phyloP scores from a whole-genome alignment of 2,113 vertebrate genomes.

The Heptranchias perlo region DNA sequence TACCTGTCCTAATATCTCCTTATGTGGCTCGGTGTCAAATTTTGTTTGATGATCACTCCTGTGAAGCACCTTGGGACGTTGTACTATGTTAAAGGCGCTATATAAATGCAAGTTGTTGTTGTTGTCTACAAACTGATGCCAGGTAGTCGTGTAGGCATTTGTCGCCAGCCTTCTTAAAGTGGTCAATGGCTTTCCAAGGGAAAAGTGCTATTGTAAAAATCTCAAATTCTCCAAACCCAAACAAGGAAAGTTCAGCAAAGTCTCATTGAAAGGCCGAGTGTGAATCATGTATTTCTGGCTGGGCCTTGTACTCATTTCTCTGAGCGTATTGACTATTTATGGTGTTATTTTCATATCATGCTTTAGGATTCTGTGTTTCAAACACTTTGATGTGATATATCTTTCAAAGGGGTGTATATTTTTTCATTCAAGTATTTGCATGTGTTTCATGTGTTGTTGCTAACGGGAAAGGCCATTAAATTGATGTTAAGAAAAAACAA shows the following conservation, averaged over 20 bases:
- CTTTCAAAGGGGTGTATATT: neutral
- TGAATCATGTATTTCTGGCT: neutral
- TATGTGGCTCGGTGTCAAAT: too few species aligned
- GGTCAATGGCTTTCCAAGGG: neutral
- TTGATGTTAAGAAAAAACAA: neutral
- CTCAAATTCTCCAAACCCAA: neutral
- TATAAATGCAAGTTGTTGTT: too few species aligned
- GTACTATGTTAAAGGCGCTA: too few species aligned
- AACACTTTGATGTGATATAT: neutral
- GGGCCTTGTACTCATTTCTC: neutral
- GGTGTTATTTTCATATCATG: neutral
- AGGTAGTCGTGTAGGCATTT: neutral
- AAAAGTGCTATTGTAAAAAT: neutral
- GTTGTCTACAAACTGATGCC: neutral
- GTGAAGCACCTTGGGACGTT: too few species aligned
- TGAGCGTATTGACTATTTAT: neutral
- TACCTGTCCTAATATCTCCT: too few species aligned
- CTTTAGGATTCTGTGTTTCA: neutral
- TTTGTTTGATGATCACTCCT: too few species aligned
- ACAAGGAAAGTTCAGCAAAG: neutral
- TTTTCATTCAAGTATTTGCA: conserved; percentile 25
- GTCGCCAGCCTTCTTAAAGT: neutral
- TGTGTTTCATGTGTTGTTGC: neutral
- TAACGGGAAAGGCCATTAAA: neutral
- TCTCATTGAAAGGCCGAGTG: neutral